Evolutionary conservation across 2,888 invertebrate genomes (phyloP), one percentile per base, ranked within the genome.

Genomic region (Acholoe squamosa): DNA sequence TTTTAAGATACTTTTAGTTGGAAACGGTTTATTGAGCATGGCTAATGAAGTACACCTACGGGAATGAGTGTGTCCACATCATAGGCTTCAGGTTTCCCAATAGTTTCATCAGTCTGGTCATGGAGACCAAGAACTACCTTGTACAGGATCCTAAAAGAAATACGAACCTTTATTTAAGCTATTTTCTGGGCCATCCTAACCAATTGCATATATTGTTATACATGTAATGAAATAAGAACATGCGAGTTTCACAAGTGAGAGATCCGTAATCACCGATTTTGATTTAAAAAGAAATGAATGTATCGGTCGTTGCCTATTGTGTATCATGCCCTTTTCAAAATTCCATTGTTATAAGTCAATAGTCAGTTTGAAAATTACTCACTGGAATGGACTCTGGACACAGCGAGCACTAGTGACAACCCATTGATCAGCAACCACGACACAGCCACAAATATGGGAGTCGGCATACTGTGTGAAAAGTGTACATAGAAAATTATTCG

Each of bases 361-460:
- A n/a, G n/a, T n/a, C n/a, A n/a, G n/a, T n/a, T n/a, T n/a, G n/a
- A n/a, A n/a, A n/a, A n/a, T n/a, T 28, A 77, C 77, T 77, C 31
- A 77, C 77, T 19, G 5, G 77, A 77, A 77, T 0, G 3, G 5
- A 3, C 77, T 77, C 77, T 77, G 33, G 16, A 77, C 77, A 77
- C 77, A 77, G 34, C 25, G 77, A 19, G 77, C 77, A 77, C n/a
- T 25, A 10, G 77, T 77, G 31, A 77, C 77, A 28, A 34, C 77
- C 77, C 77, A 77, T 31, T 77, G 33, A 77, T 61, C 61, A 61
- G 61, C 61, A 61, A 61, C n/a, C 61, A 61, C 61, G 3, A 61
- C 61, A 61, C 61, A 61, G 5, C 61, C 61, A 61, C 61, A 61
- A n/a, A n/a, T 14, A 61, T 61, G 61, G 61, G 61, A 61, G 14